Percentiles rank a stretch among this genome's conserved stretches.
phyloP scores from a whole-genome alignment of 2,113 vertebrate genomes.

The Zootoca vivipara region DNA sequence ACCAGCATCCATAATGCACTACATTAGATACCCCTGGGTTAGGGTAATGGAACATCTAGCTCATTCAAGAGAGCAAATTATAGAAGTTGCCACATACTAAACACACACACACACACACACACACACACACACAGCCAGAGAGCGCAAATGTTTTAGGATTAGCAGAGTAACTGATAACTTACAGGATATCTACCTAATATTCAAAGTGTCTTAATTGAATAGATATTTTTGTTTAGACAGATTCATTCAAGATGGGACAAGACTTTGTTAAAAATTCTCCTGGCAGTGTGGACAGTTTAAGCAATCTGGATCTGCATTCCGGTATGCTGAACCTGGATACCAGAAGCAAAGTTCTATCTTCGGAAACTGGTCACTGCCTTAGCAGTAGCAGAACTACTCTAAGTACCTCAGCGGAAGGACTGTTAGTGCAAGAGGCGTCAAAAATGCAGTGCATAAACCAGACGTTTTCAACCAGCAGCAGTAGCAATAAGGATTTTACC shows the following conservation, averaged over 20 bases:
- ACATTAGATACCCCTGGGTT: too few species aligned
- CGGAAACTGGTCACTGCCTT: slow-evolving; percentile 60
- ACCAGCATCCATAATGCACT: too few species aligned
- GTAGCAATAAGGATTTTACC: slow-evolving; percentile 52
- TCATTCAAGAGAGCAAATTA: background rate
- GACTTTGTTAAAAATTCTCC: slow-evolving; percentile 82
- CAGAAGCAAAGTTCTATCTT: slow-evolving; percentile 48
- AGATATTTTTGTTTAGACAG: slow-evolving; percentile 78
- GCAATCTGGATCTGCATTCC: slow-evolving; percentile 71
- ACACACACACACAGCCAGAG: too few species aligned
- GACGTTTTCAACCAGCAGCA: slow-evolving; percentile 75
- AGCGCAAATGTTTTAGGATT: background rate
- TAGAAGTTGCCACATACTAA: too few species aligned
- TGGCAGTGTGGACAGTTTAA: slow-evolving; percentile 71
- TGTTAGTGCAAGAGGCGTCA: slow-evolving; percentile 66
- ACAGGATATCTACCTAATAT: background rate
- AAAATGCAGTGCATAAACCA: slow-evolving; percentile 71
- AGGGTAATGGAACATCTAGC: too few species aligned
- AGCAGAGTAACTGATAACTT: background rate
- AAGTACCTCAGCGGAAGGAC: slow-evolving; percentile 62
- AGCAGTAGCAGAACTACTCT: slow-evolving; percentile 57
- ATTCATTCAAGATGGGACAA: slow-evolving; percentile 94
- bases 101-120: too few species aligned
- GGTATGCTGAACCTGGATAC: slow-evolving; percentile 72
- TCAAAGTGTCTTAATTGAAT: slow-evolving; percentile 29